A percentile compares a stretch with the other conserved stretches of the same genome.
Conservation (phyloP, 2,113 vertebrate genomes). For the Neogale vison region DNA sequence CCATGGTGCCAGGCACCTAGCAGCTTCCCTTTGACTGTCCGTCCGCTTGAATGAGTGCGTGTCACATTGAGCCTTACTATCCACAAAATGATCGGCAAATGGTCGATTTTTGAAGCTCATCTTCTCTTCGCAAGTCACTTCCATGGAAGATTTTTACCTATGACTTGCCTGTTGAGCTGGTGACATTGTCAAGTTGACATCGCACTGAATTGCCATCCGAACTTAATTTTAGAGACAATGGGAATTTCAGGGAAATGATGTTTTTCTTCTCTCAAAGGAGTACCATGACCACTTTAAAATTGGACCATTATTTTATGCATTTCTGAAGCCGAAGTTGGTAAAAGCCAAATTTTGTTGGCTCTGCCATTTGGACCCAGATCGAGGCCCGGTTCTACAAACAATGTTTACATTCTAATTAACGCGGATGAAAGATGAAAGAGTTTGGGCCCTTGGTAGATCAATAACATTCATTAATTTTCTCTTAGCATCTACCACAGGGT, state of each 20-base stretch:
- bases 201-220: not conserved
- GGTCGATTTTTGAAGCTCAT: not conserved
- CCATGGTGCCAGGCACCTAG: too few relatives aligned
- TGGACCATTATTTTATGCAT: constrained; percentile 15
- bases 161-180: not conserved
- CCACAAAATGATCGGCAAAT: not conserved
- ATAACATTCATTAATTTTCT: not conserved
- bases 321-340: not conserved
- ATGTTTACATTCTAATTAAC: not conserved
- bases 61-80: not conserved
- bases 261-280: constrained; percentile 31
- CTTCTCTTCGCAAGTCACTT: not conserved
- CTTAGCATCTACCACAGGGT: not conserved
- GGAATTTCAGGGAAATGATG: constrained; percentile 25
- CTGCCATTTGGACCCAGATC: not conserved
- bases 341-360: not conserved
- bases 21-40: not conserved
- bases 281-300: not conserved
- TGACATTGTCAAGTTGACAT: not conserved
- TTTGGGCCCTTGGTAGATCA: not conserved
- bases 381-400: not conserved
- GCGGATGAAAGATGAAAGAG: not conserved
- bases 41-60: not conserved
- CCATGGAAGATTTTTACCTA: not conserved
- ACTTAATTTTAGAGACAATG: not conserved